Percentiles rank a stretch among this genome's conserved stretches.
phyloP scores from a whole-genome alignment of 2,113 vertebrate species.

The Scomber colias region DNA sequence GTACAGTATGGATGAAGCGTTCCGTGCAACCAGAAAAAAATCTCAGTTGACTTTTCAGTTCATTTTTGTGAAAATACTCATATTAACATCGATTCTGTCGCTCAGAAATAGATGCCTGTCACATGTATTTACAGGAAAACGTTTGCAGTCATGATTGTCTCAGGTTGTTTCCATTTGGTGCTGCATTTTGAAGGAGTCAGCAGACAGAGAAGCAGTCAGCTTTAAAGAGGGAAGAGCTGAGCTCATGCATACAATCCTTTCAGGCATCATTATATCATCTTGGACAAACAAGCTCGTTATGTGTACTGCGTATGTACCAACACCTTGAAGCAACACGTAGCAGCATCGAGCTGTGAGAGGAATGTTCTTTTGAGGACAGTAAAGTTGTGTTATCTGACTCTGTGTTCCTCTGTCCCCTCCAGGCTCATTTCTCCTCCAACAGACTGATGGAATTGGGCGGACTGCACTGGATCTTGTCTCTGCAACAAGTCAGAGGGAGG shows the following conservation, averaged over 20 bases:
- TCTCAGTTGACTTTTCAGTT: neutral
- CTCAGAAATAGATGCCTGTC: no score
- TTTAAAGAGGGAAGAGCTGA: no score
- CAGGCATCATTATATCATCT: neutral
- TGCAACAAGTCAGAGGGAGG: conserved; percentile 79
- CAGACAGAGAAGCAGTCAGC: no score
- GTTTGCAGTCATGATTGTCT: neutral
- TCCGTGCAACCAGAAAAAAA: neutral
- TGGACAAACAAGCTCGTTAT: neutral
- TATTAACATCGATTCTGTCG: neutral
- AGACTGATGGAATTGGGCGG: conserved; percentile 80
- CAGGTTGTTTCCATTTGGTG: neutral
- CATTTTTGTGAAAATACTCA: neutral
- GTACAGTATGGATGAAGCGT: neutral
- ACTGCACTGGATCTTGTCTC: conserved; percentile 88
- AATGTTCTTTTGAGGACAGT: neutral
- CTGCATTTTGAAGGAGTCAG: neutral
- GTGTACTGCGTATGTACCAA: neutral
- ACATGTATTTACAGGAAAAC: neutral
- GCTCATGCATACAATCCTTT: neutral
- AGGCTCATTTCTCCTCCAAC: conserved; percentile 90
- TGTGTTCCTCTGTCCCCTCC: conserved; percentile 56
- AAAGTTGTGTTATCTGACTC: conserved; percentile 26
- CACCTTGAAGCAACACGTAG: neutral
- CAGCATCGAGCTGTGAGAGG: neutral